Evolutionary conservation across 2,113 vertebrate species (phyloP).

Genomic region (Thinocorus orbignyianus): DNA sequence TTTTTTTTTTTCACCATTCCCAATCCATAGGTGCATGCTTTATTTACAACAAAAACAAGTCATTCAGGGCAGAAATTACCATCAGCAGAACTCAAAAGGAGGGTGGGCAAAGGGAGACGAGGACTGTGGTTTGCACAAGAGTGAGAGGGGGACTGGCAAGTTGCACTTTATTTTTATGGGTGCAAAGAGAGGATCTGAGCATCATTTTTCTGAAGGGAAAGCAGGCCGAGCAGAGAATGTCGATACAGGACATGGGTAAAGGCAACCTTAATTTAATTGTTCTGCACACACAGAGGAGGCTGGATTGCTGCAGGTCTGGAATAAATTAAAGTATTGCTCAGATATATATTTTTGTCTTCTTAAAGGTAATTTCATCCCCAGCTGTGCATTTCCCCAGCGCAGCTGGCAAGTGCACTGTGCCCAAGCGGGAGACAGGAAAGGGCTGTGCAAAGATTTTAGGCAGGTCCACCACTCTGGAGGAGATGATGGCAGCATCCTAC

Average conservation of each 20-base stretch:
- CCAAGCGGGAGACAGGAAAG: not conserved
- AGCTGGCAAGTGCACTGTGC: fast-evolving
- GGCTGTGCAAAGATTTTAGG: not conserved
- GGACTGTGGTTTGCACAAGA: not conserved
- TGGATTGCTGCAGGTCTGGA: not conserved
- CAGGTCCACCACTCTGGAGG: not conserved
- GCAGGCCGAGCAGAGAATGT: not conserved
- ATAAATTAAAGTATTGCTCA: not conserved
- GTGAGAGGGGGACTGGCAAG: not conserved
- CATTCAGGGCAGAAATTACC: not conserved
- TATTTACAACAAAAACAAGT: slow-evolving; percentile 62
- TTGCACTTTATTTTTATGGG: not conserved
- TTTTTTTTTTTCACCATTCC: slow-evolving; percentile 33
- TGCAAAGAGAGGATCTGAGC: not conserved
- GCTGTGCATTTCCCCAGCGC: not conserved
- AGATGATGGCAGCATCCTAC: not conserved
- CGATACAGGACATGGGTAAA: not conserved
- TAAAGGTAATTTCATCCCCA: not conserved
- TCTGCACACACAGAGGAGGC: not conserved
- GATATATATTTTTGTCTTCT: not conserved
- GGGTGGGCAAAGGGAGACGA: not conserved
- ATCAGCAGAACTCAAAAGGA: not conserved
- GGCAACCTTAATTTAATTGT: not conserved
- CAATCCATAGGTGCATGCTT: slow-evolving; percentile 69
- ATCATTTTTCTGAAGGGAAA: not conserved